Evolutionary conservation across 2,888 invertebrate genomes (phyloP).

Genomic region (Zele albiditarsus): DNA sequence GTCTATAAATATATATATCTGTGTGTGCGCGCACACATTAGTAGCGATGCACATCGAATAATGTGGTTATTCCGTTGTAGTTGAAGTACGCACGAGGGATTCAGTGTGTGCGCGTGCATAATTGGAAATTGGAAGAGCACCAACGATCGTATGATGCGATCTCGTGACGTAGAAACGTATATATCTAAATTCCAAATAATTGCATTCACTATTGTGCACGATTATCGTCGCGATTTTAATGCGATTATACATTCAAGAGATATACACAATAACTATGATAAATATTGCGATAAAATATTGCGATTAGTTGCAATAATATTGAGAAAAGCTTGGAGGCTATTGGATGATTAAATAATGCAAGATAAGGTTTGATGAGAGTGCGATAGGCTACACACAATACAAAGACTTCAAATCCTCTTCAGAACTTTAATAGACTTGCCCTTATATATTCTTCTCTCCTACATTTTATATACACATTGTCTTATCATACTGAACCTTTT

Average conservation of each 20-base stretch:
- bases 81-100: slow-evolving; percentile 31
- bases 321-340: too few species aligned
- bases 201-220: slow-evolving; percentile 9
- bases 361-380: too few species aligned
- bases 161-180: slow-evolving; percentile 10
- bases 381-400: too few species aligned
- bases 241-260: background rate
- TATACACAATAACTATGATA: background rate
- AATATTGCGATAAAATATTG: background rate
- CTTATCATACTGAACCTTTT: too few species aligned
- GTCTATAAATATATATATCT: background rate
- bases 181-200: slow-evolving; percentile 33
- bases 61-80: slow-evolving; percentile 22
- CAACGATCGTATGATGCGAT: slow-evolving; percentile 20
- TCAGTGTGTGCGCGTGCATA: background rate
- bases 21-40: slow-evolving; percentile 17
- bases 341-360: too few species aligned
- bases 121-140: slow-evolving; percentile 28
- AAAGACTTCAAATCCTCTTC: too few species aligned
- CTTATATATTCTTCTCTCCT: too few species aligned
- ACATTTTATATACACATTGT: too few species aligned
- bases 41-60: slow-evolving; percentile 19
- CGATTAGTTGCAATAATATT: too few species aligned
- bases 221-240: background rate
- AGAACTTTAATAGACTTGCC: too few species aligned